These are phyloP conservation scores for Euplagia quadripunctaria DNA, from an alignment of 2,888 invertebrate genomes.

Conservation along the genomic window DNA sequence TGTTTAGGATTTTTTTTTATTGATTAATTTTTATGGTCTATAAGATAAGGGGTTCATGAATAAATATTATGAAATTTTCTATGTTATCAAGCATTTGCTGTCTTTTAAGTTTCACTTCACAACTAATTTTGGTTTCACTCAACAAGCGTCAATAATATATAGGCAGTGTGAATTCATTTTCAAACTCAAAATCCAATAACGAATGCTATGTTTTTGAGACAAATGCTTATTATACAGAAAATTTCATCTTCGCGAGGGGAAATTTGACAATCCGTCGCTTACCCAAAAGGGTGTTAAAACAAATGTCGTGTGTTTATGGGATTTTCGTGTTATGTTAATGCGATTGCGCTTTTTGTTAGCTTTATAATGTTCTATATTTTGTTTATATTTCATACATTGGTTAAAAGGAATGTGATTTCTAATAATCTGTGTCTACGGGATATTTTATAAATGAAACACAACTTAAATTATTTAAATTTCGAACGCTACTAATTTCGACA, in stretches of 20 bases:
- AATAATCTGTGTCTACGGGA: not conserved
- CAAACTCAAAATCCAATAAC: conserved; percentile 1
- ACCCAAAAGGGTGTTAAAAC: conserved; percentile 79
- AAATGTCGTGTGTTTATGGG: conserved; percentile 85
- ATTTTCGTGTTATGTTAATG: conserved; percentile 85
- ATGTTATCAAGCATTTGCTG: too few relatives aligned
- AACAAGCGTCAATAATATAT: not conserved
- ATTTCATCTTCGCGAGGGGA: conserved; percentile 66
- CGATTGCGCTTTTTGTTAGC: conserved; percentile 63
- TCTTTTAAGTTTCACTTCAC: too few relatives aligned
- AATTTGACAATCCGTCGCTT: conserved; percentile 68
- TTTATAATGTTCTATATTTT: conserved; percentile 43
- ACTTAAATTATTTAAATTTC: too few relatives aligned
- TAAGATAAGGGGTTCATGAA: too few relatives aligned
- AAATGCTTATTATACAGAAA: conserved; percentile 64
- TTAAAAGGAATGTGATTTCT: not conserved
- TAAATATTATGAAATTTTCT: too few relatives aligned
- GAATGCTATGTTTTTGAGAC: conserved; percentile 38
- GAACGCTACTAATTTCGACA: too few relatives aligned
- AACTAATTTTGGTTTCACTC: not conserved
- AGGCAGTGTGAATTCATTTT: not conserved
- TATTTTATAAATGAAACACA: too few relatives aligned
- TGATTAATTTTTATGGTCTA: too few relatives aligned
- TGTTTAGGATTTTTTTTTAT: too few relatives aligned
- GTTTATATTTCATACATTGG: conserved; percentile 19